Evolutionary conservation across 2,888 invertebrate genomes (phyloP).

Genomic region (Epicampocera succincta): DNA sequence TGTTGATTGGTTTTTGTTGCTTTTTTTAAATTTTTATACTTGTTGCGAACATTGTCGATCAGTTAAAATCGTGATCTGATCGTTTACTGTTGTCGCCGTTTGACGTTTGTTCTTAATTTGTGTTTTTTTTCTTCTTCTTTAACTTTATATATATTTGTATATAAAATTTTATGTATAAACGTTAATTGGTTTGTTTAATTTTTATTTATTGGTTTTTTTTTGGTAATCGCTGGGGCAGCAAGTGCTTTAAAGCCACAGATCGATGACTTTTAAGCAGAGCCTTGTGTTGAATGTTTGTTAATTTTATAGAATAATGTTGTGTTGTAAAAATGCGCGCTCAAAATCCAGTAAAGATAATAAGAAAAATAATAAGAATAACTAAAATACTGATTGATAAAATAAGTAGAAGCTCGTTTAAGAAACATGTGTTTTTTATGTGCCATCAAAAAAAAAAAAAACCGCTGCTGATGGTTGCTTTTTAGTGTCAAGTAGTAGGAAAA

Average conservation of each 20-base stretch:
- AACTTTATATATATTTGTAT: not conserved
- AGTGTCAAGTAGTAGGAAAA: slow-evolving; percentile 32
- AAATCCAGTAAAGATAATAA: no score
- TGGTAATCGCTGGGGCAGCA: slow-evolving; percentile 9
- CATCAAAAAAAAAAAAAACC: slow-evolving; percentile 20
- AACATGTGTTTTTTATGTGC: slow-evolving; percentile 12
- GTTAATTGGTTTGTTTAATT: slow-evolving; percentile 9
- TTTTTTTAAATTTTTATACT: slow-evolving; percentile 42
- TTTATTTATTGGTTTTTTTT: slow-evolving; percentile 1
- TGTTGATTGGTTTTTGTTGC: slow-evolving; percentile 3
- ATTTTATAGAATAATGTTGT: no score
- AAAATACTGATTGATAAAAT: no score
- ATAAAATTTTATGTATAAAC: slow-evolving; percentile 12
- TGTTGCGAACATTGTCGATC: slow-evolving; percentile 55
- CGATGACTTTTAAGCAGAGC: slow-evolving; percentile 22
- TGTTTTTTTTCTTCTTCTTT: slow-evolving; percentile 2
- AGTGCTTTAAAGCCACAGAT: slow-evolving; percentile 16
- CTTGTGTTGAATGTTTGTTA: no score
- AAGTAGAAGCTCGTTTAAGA: slow-evolving; percentile 20
- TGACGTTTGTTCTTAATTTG: slow-evolving; percentile 45
- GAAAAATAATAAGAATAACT: no score
- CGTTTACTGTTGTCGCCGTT: slow-evolving; percentile 54
- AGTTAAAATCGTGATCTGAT: slow-evolving; percentile 65
- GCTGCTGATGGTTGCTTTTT: slow-evolving; percentile 17
- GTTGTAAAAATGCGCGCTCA: no score